Percentiles rank a stretch among this genome's conserved stretches.
Conservation (phyloP, 2,113 vertebrate genomes). For the Craseonycteris thonglongyai region DNA sequence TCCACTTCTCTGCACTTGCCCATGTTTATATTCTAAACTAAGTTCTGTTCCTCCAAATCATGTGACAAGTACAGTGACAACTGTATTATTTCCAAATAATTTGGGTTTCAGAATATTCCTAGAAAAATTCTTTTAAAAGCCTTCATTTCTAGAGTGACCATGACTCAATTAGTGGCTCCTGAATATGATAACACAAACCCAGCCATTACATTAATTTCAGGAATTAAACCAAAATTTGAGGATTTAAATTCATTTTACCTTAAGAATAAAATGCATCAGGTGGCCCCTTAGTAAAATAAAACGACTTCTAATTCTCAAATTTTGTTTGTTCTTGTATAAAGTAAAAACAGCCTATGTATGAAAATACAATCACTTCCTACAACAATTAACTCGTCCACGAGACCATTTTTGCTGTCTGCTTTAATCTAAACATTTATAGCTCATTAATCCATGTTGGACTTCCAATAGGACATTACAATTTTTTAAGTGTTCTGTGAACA, state of each 20-base stretch:
- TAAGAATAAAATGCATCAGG: not conserved
- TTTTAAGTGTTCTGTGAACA: not conserved
- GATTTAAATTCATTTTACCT: conserved; percentile 10
- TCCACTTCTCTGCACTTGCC: not conserved
- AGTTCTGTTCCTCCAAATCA: not conserved
- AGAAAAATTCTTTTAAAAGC: not conserved
- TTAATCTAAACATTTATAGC: not conserved
- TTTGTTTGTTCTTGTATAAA: not conserved
- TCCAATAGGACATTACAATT: not conserved
- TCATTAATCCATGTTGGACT: not conserved
- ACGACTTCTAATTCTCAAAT: not conserved
- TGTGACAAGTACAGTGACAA: not conserved
- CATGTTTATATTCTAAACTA: not conserved
- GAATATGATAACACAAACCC: not conserved
- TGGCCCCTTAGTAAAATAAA: not conserved
- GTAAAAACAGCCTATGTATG: not conserved
- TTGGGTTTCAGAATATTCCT: not conserved
- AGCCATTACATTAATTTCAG: not conserved
- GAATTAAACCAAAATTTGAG: not conserved
- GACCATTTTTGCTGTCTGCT: not conserved
- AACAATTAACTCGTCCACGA: not conserved
- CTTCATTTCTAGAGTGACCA: not conserved
- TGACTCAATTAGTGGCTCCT: not conserved
- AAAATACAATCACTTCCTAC: conserved; percentile 9
- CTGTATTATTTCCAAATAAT: not conserved